phyloP scores from a whole-genome alignment of 1,140 invertebrate species.

The Acromyrmex echinatior region DNA sequence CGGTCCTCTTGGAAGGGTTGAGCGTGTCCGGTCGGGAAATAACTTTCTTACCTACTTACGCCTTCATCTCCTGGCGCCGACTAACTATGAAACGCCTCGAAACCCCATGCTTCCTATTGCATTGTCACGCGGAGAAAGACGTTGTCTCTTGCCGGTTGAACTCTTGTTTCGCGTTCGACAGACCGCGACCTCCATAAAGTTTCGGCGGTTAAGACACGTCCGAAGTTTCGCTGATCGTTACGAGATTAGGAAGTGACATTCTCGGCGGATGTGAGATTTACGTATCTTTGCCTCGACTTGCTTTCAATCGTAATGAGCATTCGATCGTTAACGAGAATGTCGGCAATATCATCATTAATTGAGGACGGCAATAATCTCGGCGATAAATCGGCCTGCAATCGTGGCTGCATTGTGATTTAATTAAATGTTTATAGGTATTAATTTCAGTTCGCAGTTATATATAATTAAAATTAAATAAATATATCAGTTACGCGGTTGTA shows the following conservation, averaged over 20 bases:
- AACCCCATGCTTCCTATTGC: slow-evolving; percentile 76
- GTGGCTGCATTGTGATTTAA: slow-evolving; percentile 27
- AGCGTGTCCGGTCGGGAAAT: slow-evolving; percentile 86
- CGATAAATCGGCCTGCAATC: slow-evolving; percentile 24
- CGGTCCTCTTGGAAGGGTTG: slow-evolving; percentile 80
- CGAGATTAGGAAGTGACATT: slow-evolving; percentile 32
- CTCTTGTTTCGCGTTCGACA: slow-evolving; percentile 73
- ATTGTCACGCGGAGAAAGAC: slow-evolving; percentile 71
- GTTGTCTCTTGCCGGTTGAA: slow-evolving; percentile 26
- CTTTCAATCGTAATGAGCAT: neutral
- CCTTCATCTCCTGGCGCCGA: slow-evolving; percentile 85
- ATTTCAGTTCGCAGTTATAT: slow-evolving; percentile 27
- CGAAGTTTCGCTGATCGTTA: slow-evolving; percentile 19
- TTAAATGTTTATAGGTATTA: slow-evolving; percentile 47
- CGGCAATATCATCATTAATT: slow-evolving; percentile 24
- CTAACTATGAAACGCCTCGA: slow-evolving; percentile 81
- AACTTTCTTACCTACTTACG: slow-evolving; percentile 87
- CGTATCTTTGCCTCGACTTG: neutral
- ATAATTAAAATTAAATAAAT: slow-evolving; percentile 72
- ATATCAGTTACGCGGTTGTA: neutral
- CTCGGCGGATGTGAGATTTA: neutral
- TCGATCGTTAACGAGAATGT: neutral
- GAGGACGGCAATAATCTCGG: slow-evolving; percentile 11
- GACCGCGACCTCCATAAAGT: slow-evolving; percentile 67
- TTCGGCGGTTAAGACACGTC: slow-evolving; percentile 4